Percentiles rank a stretch among this genome's conserved stretches.
phyloP scores from a whole-genome alignment of 2,113 vertebrate genomes.

The Pollachius pollachius region DNA sequence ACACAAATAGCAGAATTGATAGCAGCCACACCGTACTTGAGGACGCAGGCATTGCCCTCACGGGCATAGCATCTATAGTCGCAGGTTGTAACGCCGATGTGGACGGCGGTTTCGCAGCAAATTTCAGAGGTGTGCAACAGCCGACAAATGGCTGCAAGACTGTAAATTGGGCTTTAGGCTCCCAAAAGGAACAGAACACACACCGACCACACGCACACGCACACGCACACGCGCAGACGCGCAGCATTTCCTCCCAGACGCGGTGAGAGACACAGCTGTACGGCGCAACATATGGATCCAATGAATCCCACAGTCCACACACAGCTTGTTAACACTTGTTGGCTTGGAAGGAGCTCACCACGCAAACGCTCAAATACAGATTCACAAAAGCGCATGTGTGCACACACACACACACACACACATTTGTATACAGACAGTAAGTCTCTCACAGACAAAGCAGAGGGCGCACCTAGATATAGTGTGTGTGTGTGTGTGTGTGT shows the following conservation, averaged over 20 bases:
- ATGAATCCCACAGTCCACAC: constrained; percentile 64
- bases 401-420: constrained; percentile 20
- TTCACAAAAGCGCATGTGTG: no score
- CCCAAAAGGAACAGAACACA: background rate
- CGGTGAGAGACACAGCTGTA: constrained; percentile 56
- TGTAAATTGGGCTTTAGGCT: background rate
- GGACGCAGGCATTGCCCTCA: no score
- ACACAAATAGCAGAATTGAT: no score
- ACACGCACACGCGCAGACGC: background rate
- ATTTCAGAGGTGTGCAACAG: no score
- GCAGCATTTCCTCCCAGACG: constrained; percentile 50
- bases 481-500: no score
- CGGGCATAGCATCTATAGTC: no score
- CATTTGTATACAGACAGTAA: background rate
- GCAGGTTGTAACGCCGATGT: no score
- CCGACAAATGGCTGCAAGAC: no score
- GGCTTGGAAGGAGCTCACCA: constrained; percentile 45
- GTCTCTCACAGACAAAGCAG: no score
- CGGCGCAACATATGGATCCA: constrained; percentile 69
- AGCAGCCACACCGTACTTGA: no score
- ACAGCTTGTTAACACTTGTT: constrained; percentile 74
- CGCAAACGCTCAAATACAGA: constrained; percentile 17
- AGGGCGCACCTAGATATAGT: no score
- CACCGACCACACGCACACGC: background rate
- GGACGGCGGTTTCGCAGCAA: no score